phyloP scores from a whole-genome alignment of 2,113 vertebrate species.

The Plestiodon gilberti region DNA sequence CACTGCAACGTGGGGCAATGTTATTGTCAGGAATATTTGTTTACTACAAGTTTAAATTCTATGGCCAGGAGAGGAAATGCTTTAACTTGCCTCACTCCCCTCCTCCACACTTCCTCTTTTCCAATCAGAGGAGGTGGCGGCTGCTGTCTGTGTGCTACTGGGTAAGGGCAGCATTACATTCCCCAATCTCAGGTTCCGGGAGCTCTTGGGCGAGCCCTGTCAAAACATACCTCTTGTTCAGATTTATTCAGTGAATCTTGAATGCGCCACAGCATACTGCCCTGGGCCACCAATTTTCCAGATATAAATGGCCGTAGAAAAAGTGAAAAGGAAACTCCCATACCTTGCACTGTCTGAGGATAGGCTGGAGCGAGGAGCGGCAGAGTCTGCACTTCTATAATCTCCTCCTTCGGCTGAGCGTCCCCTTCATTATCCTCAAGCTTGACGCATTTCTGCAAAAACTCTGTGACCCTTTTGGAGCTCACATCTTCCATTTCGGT shows the following conservation, averaged over 20 bases:
- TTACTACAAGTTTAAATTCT: neutral
- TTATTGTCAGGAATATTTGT: neutral
- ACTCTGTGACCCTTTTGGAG: neutral
- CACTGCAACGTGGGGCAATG: too few species aligned
- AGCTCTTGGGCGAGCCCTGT: too few species aligned
- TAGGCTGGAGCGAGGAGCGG: neutral
- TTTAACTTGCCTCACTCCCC: too few species aligned
- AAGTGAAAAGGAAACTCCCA: fast-evolving
- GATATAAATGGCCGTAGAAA: too few species aligned
- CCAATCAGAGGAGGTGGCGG: too few species aligned
- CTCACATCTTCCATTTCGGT: constrained; percentile 19
- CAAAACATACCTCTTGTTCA: neutral
- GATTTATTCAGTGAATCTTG: too few species aligned
- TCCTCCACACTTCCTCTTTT: too few species aligned
- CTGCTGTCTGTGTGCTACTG: too few species aligned
- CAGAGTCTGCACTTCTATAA: neutral
- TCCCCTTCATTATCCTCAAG: neutral
- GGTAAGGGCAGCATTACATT: too few species aligned
- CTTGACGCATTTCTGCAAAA: constrained; percentile 15
- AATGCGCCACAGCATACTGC: neutral
- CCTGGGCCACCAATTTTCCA: neutral
- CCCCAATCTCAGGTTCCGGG: too few species aligned
- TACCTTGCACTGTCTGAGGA: constrained; percentile 14
- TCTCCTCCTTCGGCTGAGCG: neutral
- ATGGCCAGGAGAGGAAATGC: neutral